These are phyloP conservation scores for Hestina assimilis DNA, from an alignment of 1,140 invertebrate genomes.

Conservation along the genomic window DNA sequence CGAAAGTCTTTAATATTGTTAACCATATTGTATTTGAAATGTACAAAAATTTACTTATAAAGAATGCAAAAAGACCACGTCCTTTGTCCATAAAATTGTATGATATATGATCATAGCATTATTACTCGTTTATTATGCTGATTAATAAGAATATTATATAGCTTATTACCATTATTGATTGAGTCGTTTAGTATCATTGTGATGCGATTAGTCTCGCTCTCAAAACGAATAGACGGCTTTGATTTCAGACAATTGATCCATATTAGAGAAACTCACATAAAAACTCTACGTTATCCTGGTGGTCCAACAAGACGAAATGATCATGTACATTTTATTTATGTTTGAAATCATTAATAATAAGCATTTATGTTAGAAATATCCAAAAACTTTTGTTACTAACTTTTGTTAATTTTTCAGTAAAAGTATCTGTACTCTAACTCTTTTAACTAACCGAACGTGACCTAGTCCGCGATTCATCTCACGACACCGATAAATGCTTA, in stretches of 20 bases:
- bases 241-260: constrained; percentile 43
- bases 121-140: constrained; percentile 1
- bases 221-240: constrained; percentile 35
- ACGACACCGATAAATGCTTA: too few species aligned
- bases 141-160: constrained; percentile 26
- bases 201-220: constrained; percentile 52
- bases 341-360: too few species aligned
- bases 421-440: too few species aligned
- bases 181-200: constrained; percentile 40
- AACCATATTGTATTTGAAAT: not conserved
- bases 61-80: not conserved
- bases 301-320: too few species aligned
- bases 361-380: too few species aligned
- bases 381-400: too few species aligned
- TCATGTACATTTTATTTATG: too few species aligned
- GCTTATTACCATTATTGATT: constrained; percentile 37
- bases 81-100: not conserved
- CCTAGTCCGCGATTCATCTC: too few species aligned
- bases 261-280: constrained; percentile 23
- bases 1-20: not conserved
- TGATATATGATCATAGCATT: not conserved
- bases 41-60: not conserved
- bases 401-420: too few species aligned
- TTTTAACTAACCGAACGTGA: too few species aligned
- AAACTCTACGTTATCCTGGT: constrained; percentile 11